These are phyloP conservation scores for Anthrax anthrax DNA, from an alignment of 2,888 invertebrate species.

Conservation along the genomic window DNA sequence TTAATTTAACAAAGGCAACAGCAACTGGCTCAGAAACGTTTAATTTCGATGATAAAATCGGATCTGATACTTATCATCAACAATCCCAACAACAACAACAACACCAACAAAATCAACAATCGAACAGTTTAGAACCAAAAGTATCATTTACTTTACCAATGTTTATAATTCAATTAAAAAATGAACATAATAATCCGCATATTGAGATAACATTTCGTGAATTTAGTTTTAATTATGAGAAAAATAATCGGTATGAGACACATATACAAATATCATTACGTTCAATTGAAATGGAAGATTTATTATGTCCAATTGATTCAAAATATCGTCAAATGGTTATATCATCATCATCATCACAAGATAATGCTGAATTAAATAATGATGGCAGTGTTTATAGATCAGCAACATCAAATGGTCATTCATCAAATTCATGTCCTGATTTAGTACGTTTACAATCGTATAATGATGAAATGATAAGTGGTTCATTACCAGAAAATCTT, in stretches of 20 bases:
- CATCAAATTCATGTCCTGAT: slow-evolving; percentile 69
- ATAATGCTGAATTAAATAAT: not conserved
- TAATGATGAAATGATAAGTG: slow-evolving; percentile 18
- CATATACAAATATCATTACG: slow-evolving; percentile 65
- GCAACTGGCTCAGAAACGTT: not conserved
- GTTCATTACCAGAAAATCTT: slow-evolving; percentile 47
- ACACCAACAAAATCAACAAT: not conserved
- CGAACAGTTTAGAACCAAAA: slow-evolving; percentile 14
- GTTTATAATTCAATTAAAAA: slow-evolving; percentile 61
- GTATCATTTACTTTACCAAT: slow-evolving; percentile 60
- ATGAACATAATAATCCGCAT: slow-evolving; percentile 60
- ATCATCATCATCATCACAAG: slow-evolving; percentile 35
- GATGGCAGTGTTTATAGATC: slow-evolving; percentile 15
- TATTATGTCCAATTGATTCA: slow-evolving; percentile 61
- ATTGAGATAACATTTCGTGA: slow-evolving; percentile 76
- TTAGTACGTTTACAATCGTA: slow-evolving; percentile 33
- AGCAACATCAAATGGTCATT: slow-evolving; percentile 36
- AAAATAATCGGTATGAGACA: slow-evolving; percentile 51
- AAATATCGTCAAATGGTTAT: slow-evolving; percentile 74
- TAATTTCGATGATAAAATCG: not conserved
- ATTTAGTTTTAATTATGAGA: slow-evolving; percentile 61
- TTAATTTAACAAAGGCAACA: slow-evolving; percentile 5
- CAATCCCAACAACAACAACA: not conserved
- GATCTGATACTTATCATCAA: not conserved
- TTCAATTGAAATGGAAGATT: slow-evolving; percentile 81